phyloP scores from a whole-genome alignment of 2,888 invertebrate genomes.

The Tetheella fluctuosa region DNA sequence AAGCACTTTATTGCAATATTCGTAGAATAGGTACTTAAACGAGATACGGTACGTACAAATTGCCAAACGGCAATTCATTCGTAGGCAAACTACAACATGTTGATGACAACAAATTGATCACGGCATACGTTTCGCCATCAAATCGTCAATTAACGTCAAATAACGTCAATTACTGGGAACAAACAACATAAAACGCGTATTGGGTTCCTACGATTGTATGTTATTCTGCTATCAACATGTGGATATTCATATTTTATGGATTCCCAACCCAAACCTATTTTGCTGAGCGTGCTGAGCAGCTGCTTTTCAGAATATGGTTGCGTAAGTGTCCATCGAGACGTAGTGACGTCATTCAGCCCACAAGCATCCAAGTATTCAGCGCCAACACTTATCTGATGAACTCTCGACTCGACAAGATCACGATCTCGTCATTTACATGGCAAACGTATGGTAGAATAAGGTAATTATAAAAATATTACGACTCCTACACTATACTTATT shows the following conservation, averaged over 20 bases:
- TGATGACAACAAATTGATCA: too few species aligned
- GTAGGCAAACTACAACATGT: too few species aligned
- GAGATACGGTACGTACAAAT: too few species aligned
- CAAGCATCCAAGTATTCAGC: slow-evolving; percentile 19
- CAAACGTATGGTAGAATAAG: background rate
- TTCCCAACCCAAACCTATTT: too few species aligned
- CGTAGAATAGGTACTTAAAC: background rate
- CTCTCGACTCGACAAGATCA: background rate
- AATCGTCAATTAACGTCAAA: background rate
- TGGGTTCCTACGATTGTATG: background rate
- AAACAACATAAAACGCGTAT: background rate
- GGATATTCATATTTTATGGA: too few species aligned
- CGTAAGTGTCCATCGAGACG: background rate
- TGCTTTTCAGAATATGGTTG: background rate
- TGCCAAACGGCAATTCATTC: background rate
- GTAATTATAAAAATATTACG: slow-evolving; percentile 4
- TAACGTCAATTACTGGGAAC: too few species aligned
- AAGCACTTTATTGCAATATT: background rate
- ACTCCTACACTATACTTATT: slow-evolving; percentile 4
- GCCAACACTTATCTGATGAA: slow-evolving; percentile 2
- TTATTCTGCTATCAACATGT: background rate
- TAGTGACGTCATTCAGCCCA: slow-evolving; percentile 29
- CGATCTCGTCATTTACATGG: slow-evolving; percentile 1
- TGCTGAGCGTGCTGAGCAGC: background rate
- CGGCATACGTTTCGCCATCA: background rate